Percentiles rank a stretch among this genome's conserved stretches.
These are phyloP conservation scores for Sphaeridia pumilis DNA, from an alignment of 2,888 invertebrate species.

Conservation along the genomic window DNA sequence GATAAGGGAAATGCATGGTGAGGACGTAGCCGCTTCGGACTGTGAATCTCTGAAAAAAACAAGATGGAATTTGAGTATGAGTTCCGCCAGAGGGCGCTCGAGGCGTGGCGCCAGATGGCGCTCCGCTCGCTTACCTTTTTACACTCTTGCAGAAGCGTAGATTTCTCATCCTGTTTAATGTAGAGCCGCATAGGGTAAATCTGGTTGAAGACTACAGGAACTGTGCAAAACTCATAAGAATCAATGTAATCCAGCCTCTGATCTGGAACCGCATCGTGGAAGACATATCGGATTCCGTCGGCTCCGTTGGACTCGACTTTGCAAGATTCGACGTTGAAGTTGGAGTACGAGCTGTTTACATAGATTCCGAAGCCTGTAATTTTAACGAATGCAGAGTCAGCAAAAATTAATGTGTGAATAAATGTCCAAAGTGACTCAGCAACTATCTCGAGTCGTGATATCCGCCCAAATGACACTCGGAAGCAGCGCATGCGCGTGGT, in stretches of 20 bases:
- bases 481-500: too few relatives aligned
- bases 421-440: background rate
- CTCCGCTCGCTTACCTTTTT: slow-evolving; percentile 51
- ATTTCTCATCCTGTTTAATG: slow-evolving; percentile 64
- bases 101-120: too few relatives aligned
- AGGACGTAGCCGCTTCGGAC: slow-evolving; percentile 59
- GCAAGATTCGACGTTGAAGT: slow-evolving; percentile 64
- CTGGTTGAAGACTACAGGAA: slow-evolving; percentile 70
- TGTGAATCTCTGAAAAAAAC: slow-evolving; percentile 34
- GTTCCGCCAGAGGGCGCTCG: background rate
- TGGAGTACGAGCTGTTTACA: slow-evolving; percentile 76
- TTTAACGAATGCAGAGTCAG: slow-evolving; percentile 5
- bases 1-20: slow-evolving; percentile 72
- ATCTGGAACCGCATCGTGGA: slow-evolving; percentile 61
- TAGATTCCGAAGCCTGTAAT: slow-evolving; percentile 69
- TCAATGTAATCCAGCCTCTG: slow-evolving; percentile 61
- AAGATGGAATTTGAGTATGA: slow-evolving; percentile 3
- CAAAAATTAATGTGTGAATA: background rate
- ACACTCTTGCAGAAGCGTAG: slow-evolving; percentile 58
- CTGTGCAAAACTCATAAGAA: slow-evolving; percentile 71
- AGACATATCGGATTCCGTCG: slow-evolving; percentile 78
- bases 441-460: too few relatives aligned
- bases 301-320: slow-evolving; percentile 71
- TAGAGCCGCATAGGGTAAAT: slow-evolving; percentile 75
- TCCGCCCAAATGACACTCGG: too few relatives aligned